These are phyloP conservation scores for Corythornis cristatus DNA, from an alignment of 2,113 vertebrate species.

Conservation along the genomic window DNA sequence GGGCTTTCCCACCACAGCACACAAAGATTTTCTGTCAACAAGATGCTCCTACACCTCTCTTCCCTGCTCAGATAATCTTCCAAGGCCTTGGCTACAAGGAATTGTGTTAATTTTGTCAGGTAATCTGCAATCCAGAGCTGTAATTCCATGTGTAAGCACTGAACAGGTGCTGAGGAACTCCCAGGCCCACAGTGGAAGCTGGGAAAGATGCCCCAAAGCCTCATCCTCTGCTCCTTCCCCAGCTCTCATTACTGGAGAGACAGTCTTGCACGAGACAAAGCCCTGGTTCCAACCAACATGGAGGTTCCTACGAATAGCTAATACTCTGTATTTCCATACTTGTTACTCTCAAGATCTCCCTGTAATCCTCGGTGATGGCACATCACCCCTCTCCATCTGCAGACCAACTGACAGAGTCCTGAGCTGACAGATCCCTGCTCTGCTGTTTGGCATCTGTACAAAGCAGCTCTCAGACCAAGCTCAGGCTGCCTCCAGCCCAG, in stretches of 20 bases:
- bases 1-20: not conserved
- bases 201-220: not conserved
- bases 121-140: not conserved
- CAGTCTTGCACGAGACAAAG: not conserved
- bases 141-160: accelerated
- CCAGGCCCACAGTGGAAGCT: not conserved
- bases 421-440: not conserved
- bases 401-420: constrained; percentile 38
- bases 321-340: constrained; percentile 6
- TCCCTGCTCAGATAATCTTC: not conserved
- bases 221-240: not conserved
- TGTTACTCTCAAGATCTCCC: constrained; percentile 2
- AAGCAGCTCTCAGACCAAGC: not conserved
- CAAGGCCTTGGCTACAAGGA: not conserved
- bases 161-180: not conserved
- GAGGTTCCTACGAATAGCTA: constrained; percentile 4
- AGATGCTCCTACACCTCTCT: not conserved
- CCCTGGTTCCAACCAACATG: not conserved
- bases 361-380: not conserved
- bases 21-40: not conserved
- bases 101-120: not conserved
- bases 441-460: not conserved
- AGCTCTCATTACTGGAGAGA: not conserved
- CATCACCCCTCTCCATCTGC: constrained; percentile 33
- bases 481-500: not conserved